Percentiles rank a stretch among this genome's conserved stretches.
These are phyloP conservation scores for Drosophila pseudotalamancana DNA, from an alignment of 2,888 invertebrate species.

Conservation along the genomic window DNA sequence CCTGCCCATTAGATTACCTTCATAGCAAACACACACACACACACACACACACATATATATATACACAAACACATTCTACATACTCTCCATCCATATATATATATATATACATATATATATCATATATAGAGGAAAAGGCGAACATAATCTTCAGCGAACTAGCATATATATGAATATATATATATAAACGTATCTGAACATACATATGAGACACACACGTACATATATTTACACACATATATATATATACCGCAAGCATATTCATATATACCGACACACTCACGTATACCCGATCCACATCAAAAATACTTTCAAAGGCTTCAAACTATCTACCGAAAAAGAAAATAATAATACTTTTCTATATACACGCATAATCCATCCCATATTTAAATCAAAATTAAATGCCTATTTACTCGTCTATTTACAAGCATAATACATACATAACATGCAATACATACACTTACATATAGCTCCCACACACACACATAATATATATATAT, in stretches of 20 bases:
- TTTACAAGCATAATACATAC: conserved; percentile 38
- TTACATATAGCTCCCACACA: conserved; percentile 18
- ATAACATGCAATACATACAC: conserved; percentile 21
- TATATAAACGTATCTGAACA: conserved; percentile 65
- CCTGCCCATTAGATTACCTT: conserved; percentile 77
- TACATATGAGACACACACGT: conserved; percentile 49
- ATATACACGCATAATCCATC: conserved; percentile 42
- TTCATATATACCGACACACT: conserved; percentile 29
- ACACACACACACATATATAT: background rate
- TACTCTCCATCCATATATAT: conserved; percentile 27
- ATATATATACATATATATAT: conserved; percentile 12
- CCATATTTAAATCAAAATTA: conserved; percentile 50
- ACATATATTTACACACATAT: conserved; percentile 20
- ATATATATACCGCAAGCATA: conserved; percentile 27
- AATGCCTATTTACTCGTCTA: conserved; percentile 71
- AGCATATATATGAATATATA: conserved; percentile 31
- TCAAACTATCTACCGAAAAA: conserved; percentile 52
- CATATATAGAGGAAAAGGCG: conserved; percentile 8
- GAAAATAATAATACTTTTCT: too few species aligned
- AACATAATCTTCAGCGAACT: conserved; percentile 17
- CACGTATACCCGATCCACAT: conserved; percentile 34
- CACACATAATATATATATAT: conserved; percentile 40
- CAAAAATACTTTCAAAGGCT: conserved; percentile 51
- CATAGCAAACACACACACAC: conserved; percentile 35
- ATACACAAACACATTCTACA: conserved; percentile 2